Conservation (phyloP, 2,113 vertebrate species). For the Catharus bicknelli region DNA sequence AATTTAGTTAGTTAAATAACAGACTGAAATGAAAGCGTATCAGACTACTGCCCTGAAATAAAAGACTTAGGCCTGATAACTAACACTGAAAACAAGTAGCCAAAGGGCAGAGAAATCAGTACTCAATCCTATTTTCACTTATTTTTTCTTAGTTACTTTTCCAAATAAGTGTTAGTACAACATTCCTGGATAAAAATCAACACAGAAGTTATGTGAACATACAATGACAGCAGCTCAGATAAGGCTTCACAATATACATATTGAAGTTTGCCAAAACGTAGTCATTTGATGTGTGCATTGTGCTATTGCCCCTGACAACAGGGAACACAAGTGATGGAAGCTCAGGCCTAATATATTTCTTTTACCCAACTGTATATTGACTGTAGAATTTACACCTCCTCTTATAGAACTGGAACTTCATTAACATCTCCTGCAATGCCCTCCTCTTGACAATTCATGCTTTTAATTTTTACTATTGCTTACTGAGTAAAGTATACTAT, state of each 20-base stretch:
- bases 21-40: background rate
- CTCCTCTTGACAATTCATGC: background rate
- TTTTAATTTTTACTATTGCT: background rate
- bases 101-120: background rate
- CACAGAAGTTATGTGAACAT: background rate
- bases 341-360: fast-evolving
- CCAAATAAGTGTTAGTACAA: background rate
- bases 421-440: background rate
- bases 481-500: too few relatives aligned
- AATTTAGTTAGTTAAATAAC: background rate
- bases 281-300: background rate
- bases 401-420: background rate
- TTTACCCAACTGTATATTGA: background rate
- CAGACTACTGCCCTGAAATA: background rate
- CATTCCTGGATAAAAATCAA: background rate
- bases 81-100: background rate
- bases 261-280: background rate
- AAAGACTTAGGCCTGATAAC: background rate
- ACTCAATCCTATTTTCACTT: background rate
- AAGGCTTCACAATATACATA: background rate
- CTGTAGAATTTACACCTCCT: fast-evolving
- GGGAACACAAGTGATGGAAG: background rate
- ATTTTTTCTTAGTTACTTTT: background rate
- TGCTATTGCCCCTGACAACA: background rate
- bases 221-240: background rate